Base-by-base conservation (phyloP, 2,888 invertebrate genomes). In the Hanleya hanleyi region DNA sequence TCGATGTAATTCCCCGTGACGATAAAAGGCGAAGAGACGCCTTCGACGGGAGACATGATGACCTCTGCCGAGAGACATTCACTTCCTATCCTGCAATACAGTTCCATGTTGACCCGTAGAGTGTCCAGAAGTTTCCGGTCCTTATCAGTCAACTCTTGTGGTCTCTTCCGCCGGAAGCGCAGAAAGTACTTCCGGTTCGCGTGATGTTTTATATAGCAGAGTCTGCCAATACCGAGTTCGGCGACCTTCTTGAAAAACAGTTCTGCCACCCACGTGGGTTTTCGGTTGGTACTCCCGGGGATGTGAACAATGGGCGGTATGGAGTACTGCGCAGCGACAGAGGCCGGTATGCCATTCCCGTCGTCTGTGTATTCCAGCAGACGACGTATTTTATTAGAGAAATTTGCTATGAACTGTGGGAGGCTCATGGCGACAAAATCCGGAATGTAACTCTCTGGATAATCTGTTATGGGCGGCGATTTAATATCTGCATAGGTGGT, bases 251-350 rank as follows among this genome's bases (percentile, higher is more conserved):
- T 77, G 69, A 81, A 81, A 70, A 81, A 81, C n/a, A 81, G 68
- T 12, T 77, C 81, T 1, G 79, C 78, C 0, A 77, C 81, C 81
- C 81, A 81, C 1, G 78, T 77, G 4, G 81, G 81, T 61, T 81
- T 79, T 7, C 77, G 35, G 70, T 81, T 81, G 69, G 78, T 78
- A 26, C 77, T 81, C 1, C 79, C 79, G 7, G 74, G 77, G 57
- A 79, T 71, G 26, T 75, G 69, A 38, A 81, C 81, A 57, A 79
- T 79, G n/a, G 81, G 81, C 0, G 81, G 76, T n/a, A 81, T 81
- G 49, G 81, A 81, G 65, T 81, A 79, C 66, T 81, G 81, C n/a
- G 81, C 78, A n/a, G 81, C 81, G 12, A 79, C 79, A 29, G 81
- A 79, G 9, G 81, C 81, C 0, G 81, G 78, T 15, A 81, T 79